Base-by-base conservation (phyloP, 2,888 invertebrate species). In the Caenorhabditis sp. region DNA sequence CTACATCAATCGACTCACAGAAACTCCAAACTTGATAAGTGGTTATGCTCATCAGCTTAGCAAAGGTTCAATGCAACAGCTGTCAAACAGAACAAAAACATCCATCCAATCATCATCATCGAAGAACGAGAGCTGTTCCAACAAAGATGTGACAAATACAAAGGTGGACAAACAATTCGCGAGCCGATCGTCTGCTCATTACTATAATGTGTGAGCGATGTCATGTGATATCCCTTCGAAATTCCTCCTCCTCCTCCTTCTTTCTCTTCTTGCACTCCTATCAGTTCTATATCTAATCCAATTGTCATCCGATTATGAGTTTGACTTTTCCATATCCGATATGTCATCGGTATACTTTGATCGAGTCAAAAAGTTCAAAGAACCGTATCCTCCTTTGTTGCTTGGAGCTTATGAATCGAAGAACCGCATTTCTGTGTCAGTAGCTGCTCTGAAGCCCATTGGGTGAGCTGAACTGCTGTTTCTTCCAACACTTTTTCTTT, bases 381-480 rank as follows among this genome's bases (percentile, higher is more conserved):
- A 74, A 5, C 50, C 74, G 0, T 74, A 65, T 60, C 74, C 74
- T 2, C 74, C 74, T 9, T 44, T 74, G 58, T 15, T 74, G 4
- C 47, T 74, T 18, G 74, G 74, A 1, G 65, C 74, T 4, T 74
- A 74, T 37, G 65, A 65, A 18, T 47, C 44, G 2, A 47, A 50
- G 8, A 47, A 47, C 13, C 35, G 65, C 28, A 74, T 74, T 51
- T 65, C 74, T 11, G 74, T 74, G 13, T 74, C 74, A 15, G 58
- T 74, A 1, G 74, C 65, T 22, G 74, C 74, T 3, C 28, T 74
- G 22, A 74, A 74, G 47, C 74, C 74, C 6, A 74, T 74, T 11
- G 74, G 74, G 65, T 71, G 37, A 13, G 15, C 24, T 50, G 28
- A 32, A 32, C 32, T 32, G 32, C 4, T n/a, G n/a, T n/a, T n/a